Evolutionary conservation across 2,113 vertebrate species (phyloP).

Genomic region (Peucedramus taeniatus): DNA sequence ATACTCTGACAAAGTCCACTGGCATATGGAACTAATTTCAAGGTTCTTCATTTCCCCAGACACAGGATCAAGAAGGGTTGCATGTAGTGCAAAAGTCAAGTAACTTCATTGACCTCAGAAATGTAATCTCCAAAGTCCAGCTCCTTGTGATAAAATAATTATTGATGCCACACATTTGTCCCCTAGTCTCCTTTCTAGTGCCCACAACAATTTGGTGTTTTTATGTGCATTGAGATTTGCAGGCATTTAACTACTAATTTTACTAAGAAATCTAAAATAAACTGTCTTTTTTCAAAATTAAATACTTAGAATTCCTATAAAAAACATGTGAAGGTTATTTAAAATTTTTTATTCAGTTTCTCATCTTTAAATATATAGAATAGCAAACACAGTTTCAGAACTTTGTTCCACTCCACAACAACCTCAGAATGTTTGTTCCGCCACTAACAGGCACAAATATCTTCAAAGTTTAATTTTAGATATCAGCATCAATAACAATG

Average conservation of each 20-base stretch:
- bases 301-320: neutral
- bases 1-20: neutral
- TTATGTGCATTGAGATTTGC: neutral
- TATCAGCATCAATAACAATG: neutral
- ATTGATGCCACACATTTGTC: neutral
- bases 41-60: neutral
- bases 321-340: neutral
- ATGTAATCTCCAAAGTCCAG: neutral
- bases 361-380: neutral
- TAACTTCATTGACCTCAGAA: neutral
- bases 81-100: neutral
- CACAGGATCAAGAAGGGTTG: neutral
- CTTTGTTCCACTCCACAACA: neutral
- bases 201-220: neutral
- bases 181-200: neutral
- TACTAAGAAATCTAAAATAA: neutral
- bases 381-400: neutral
- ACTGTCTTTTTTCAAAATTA: neutral
- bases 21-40: neutral
- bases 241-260: neutral
- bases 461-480: neutral
- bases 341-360: neutral
- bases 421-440: neutral
- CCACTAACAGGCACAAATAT: neutral
- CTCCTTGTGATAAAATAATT: neutral